Evolutionary conservation across 1,140 invertebrate genomes (phyloP).

Genomic region (Venustaconcha ellipsiformis): DNA sequence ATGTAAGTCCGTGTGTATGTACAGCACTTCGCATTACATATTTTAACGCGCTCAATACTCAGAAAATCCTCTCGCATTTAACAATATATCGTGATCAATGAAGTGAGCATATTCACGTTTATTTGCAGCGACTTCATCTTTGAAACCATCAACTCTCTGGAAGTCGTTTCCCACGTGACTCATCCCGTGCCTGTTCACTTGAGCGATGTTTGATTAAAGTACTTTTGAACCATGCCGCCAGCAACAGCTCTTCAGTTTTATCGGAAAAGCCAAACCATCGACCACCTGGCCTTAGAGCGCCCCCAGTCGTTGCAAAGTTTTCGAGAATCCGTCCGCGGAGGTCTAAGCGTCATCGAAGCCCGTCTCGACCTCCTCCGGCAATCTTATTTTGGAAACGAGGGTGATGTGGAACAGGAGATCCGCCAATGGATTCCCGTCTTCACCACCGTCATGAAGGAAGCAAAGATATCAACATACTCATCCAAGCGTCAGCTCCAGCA

Average conservation of each 20-base stretch:
- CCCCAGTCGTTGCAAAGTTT: slow-evolving; percentile 48
- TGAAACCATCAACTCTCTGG: too few species aligned
- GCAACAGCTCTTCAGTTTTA: slow-evolving; percentile 48
- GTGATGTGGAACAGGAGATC: slow-evolving; percentile 36
- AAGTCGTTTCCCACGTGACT: too few species aligned
- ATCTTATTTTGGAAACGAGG: slow-evolving; percentile 41
- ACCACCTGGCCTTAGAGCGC: slow-evolving; percentile 37
- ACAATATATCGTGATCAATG: too few species aligned
- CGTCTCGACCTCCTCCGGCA: slow-evolving; percentile 35
- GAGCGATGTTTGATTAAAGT: too few species aligned
- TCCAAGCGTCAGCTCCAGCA: slow-evolving; percentile 30
- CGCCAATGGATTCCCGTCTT: slow-evolving; percentile 23
- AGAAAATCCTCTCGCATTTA: too few species aligned
- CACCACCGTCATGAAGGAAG: slow-evolving; percentile 18
- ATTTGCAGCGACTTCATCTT: too few species aligned
- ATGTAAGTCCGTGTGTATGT: too few species aligned
- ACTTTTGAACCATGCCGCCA: slow-evolving; percentile 25
- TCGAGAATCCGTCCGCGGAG: slow-evolving; percentile 36
- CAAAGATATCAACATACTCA: slow-evolving; percentile 18
- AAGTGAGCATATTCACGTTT: too few species aligned
- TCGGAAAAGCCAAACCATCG: slow-evolving; percentile 47
- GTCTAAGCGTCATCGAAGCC: slow-evolving; percentile 26
- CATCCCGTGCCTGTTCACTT: too few species aligned
- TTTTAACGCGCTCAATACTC: too few species aligned
- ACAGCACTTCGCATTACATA: too few species aligned